Base-by-base conservation (phyloP, 1,140 invertebrate species). In the Caenorhabditis tropicalis region DNA sequence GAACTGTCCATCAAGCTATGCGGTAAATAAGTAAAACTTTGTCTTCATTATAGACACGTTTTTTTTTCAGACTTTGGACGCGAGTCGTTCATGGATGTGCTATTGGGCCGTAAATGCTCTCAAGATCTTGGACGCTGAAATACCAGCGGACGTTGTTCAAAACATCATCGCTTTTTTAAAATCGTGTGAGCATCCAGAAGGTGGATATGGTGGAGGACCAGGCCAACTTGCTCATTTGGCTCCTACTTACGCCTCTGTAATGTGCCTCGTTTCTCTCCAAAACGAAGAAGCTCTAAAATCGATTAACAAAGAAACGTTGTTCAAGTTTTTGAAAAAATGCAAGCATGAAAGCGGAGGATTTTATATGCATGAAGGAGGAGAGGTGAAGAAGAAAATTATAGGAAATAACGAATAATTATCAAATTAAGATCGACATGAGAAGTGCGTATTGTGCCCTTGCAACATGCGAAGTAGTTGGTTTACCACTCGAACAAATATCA, bases 211-310 rank as follows among this genome's bases (percentile, higher is more conserved):
- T 49, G 84, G 97, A 87, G 97, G 97, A 21, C 97, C 96, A 0
- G 94, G 94, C 4, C 97, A 99, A 92, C 92, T 94, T 89, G 92
- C 96, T 33, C 98, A 99, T 93, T 93, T 99, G 74, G 98, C 97
- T 0, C 94, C 97, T 33, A 98, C 97, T 5, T 99, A 98, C 93
- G 97, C 97, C 60, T 96, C 97, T 86, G 94, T 99, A 0, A 96
- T 96, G 93, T 94, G 96, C 16, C 92, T 99, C 1, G 95, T 95
- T 89, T 95, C 95, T 29, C 94, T 99, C 87, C 95, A 95, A 51
- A 96, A 94, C 19, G 93, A 94, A 91, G 94, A 95, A 92, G 96
- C 96, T 48, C 29, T 82, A 5, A 24, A 21, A 27, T 85, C 83
- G 24, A 86, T 87, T 51, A 84, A 87, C 19, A 87, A 29, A 58